Evolutionary conservation across 1,140 invertebrate species (phyloP), one percentile per base, ranked within the genome.

Genomic region (Macrocentrus cingulum): DNA sequence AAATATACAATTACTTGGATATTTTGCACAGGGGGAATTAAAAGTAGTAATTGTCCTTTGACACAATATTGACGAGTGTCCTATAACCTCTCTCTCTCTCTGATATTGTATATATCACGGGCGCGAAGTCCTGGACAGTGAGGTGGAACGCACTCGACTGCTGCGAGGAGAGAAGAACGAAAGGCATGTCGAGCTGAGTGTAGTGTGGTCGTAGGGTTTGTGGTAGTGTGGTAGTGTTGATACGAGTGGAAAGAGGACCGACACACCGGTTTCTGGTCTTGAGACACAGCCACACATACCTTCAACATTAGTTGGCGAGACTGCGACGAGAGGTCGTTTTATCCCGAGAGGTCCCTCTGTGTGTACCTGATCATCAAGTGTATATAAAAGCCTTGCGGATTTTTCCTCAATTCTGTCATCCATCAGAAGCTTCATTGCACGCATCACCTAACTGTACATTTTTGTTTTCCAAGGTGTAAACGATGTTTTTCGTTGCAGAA

Each of bases 281-380:
- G 4, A 29, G 25, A 29, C 25, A 29, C 25, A 9, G 25, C 15
- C n/a, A n/a, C n/a, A 50, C 50, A 52, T 22, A 44, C 15, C 3
- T 29, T 9, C 25, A 29, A 49, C 25, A 34, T 20, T 56, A 63
- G 55, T 66, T 66, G 59, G 62, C 65, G 60, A 64, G 62, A 63
- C 67, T 69, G 52, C 63, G 60, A 64, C 52, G 55, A 68, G 69
- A 68, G 70, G 70, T 66, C 63, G 63, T 62, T 44, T 37, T 9
- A 18, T 53, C 7, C 5, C 48, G n/a, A n/a, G 55, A 57, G 52
- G 57, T 39, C 50, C 51, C 29, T 54, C 16, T 57, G 19, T 34
- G 9, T 54, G 22, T 60, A 32, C 25, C 9, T 29, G 4, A 29
- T 9, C 9, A 29, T 29, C 9, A 9, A 29, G 4, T 29, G 25